Percentiles rank a stretch among this genome's conserved stretches.
phyloP scores from a whole-genome alignment of 2,888 invertebrate genomes.

The Seira sanloemensis region DNA sequence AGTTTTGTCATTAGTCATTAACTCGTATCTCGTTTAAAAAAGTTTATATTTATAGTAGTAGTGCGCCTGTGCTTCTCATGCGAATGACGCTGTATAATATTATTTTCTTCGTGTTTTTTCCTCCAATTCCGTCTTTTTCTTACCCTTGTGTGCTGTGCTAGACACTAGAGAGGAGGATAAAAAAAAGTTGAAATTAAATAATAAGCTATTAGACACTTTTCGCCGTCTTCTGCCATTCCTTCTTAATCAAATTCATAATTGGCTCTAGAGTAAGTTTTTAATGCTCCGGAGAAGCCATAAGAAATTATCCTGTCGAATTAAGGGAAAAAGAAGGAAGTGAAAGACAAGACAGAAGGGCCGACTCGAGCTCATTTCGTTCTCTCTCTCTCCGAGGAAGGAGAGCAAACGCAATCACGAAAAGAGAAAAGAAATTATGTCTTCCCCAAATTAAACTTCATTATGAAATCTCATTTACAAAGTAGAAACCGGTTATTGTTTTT shows the following conservation, averaged over 20 bases:
- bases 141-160: too few species aligned
- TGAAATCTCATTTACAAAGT: constrained; percentile 22
- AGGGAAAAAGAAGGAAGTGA: constrained; percentile 27
- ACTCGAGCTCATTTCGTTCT: constrained; percentile 23
- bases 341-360: constrained; percentile 27
- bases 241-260: constrained; percentile 20
- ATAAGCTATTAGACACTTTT: constrained; percentile 19
- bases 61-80: constrained; percentile 11
- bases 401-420: constrained; percentile 1
- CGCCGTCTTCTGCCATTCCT: constrained; percentile 5
- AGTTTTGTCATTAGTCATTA: constrained; percentile 12
- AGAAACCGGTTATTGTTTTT: constrained; percentile 17
- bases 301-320: constrained; percentile 20
- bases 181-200: constrained; percentile 15
- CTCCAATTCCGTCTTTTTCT: neutral
- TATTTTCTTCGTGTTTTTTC: neutral
- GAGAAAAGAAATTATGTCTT: constrained; percentile 20
- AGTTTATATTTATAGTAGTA: neutral
- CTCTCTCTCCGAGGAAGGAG: constrained; percentile 7
- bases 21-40: neutral
- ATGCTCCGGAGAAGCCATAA: constrained; percentile 18
- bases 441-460: constrained; percentile 56
- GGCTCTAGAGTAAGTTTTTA: constrained; percentile 15
- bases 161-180: neutral
- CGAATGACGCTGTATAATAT: too few species aligned